Conservation (phyloP, 2,888 invertebrate species). For the Cryptosula pallasiana region DNA sequence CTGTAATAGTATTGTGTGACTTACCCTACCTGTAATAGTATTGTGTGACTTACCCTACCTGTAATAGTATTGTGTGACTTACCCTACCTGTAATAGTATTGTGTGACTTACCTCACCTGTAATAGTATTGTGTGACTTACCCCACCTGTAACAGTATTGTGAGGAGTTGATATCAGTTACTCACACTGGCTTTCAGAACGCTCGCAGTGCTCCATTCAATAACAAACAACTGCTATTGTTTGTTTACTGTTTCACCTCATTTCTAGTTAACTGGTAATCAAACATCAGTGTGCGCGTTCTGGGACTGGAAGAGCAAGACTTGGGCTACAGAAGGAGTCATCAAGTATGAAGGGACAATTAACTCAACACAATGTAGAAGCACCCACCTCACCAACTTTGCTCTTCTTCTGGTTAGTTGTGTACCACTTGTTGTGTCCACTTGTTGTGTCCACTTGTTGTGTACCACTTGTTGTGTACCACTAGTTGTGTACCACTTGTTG, state of each 20-base stretch:
- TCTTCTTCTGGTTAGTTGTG: slow-evolving; percentile 36
- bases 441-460: background rate
- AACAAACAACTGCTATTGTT: background rate
- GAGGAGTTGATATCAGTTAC: too few relatives aligned
- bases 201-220: too few relatives aligned
- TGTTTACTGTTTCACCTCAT: background rate
- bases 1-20: too few relatives aligned
- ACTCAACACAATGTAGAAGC: slow-evolving; percentile 36
- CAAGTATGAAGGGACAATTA: background rate
- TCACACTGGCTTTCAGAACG: too few relatives aligned
- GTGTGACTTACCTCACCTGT: too few relatives aligned
- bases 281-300: background rate
- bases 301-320: background rate
- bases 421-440: background rate
- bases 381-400: slow-evolving; percentile 46
- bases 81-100: too few relatives aligned
- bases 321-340: background rate
- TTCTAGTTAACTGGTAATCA: background rate
- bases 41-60: too few relatives aligned
- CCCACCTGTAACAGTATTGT: too few relatives aligned
- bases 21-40: too few relatives aligned
- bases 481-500: slow-evolving; percentile 8
- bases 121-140: too few relatives aligned
- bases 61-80: too few relatives aligned
- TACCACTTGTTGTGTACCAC: background rate